Conservation (phyloP, 37 sponge, comb jelly and placozoan genomes). For the Aphrocallistes beatrix region DNA sequence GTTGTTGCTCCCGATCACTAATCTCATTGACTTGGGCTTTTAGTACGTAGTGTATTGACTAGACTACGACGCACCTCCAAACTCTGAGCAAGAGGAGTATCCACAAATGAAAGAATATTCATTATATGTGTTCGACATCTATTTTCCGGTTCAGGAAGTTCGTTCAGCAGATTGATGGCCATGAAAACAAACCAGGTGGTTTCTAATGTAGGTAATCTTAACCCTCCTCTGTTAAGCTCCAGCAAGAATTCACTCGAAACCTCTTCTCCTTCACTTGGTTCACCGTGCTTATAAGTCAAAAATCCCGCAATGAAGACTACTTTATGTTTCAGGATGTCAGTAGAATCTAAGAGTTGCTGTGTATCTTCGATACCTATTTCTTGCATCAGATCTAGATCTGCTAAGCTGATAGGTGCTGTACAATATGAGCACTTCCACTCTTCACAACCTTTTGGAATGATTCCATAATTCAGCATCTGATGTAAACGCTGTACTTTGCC, state of each 20-base stretch:
- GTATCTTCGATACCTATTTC: background rate
- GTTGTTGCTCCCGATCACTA: background rate
- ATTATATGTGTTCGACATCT: background rate
- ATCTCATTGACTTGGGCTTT: background rate
- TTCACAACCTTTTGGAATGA: background rate
- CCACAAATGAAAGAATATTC: background rate
- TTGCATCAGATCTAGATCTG: background rate
- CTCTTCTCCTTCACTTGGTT: background rate
- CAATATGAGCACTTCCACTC: background rate
- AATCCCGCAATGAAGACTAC: slow-evolving; percentile 12
- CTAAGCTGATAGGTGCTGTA: background rate
- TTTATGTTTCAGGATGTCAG: background rate
- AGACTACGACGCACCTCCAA: background rate
- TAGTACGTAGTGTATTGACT: slow-evolving; percentile 1
- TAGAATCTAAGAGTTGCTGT: background rate
- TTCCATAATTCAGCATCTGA: background rate
- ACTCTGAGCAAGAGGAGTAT: background rate
- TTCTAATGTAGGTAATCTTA: background rate
- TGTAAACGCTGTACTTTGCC: background rate
- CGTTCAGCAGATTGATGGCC: background rate
- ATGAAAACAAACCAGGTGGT: background rate
- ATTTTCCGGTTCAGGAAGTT: background rate
- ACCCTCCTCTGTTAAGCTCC: background rate
- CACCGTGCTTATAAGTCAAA: background rate
- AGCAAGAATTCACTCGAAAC: background rate